Percentiles rank a stretch among this genome's conserved stretches.
These are phyloP conservation scores for Neria commutata DNA, from an alignment of 2,888 invertebrate genomes.

Conservation along the genomic window DNA sequence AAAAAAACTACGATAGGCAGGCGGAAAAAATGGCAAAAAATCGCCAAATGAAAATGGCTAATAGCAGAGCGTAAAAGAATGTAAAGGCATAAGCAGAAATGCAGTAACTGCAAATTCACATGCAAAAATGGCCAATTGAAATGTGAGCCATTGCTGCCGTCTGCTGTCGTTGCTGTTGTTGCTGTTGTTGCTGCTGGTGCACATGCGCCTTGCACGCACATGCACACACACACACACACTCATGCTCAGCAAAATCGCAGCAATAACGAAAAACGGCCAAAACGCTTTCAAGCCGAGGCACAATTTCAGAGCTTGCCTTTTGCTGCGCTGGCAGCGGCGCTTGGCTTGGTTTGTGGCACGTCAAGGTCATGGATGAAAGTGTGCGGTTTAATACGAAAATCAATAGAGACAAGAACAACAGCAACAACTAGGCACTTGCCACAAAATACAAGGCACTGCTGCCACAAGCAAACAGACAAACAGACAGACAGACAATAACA, in stretches of 20 bases:
- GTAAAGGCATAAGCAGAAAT: neutral
- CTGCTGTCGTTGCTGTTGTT: too few species aligned
- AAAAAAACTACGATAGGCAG: slow-evolving; percentile 16
- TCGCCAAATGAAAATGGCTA: slow-evolving; percentile 10
- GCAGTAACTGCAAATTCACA: neutral
- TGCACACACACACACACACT: neutral
- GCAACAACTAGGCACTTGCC: too few species aligned
- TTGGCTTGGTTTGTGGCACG: slow-evolving; percentile 20
- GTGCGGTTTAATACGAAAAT: slow-evolving; percentile 17
- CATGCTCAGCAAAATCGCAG: neutral
- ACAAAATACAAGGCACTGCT: too few species aligned
- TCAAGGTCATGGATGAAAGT: slow-evolving; percentile 60
- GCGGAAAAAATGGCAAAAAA: neutral
- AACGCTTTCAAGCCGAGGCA: too few species aligned
- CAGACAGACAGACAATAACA: too few species aligned
- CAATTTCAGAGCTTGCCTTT: too few species aligned
- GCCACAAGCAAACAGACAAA: too few species aligned
- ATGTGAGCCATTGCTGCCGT: too few species aligned
- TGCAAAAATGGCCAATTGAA: neutral
- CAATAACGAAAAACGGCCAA: slow-evolving; percentile 27
- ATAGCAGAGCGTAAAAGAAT: slow-evolving; percentile 14
- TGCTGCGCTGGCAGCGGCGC: slow-evolving; percentile 30
- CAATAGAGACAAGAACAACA: too few species aligned
- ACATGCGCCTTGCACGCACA: neutral
- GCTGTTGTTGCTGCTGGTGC: too few species aligned